phyloP scores from a whole-genome alignment of 1,140 invertebrate genomes.

The Drosophila equinoxialis region DNA sequence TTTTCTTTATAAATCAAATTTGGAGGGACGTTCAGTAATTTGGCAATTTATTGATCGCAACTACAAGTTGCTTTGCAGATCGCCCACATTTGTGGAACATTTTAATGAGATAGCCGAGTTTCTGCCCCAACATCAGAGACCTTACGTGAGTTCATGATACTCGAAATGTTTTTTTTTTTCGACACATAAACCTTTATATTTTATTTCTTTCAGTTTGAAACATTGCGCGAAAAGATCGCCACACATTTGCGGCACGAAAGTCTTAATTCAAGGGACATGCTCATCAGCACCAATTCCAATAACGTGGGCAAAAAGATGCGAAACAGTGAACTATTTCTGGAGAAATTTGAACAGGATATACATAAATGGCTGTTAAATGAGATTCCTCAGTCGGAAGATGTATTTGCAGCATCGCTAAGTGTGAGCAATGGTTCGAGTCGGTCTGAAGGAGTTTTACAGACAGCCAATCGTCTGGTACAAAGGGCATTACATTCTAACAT shows the following conservation, averaged over 20 bases:
- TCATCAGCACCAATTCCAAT: slow-evolving; percentile 52
- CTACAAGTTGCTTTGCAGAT: slow-evolving; percentile 55
- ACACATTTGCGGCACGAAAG: slow-evolving; percentile 38
- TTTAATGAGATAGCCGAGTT: slow-evolving; percentile 82
- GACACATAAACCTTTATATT: not conserved
- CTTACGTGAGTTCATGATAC: slow-evolving; percentile 27
- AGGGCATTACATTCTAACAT: slow-evolving; percentile 39
- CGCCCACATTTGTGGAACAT: slow-evolving; percentile 52
- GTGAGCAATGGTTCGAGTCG: slow-evolving; percentile 59
- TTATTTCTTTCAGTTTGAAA: slow-evolving; percentile 49
- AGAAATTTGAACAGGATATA: slow-evolving; percentile 68
- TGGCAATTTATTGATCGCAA: slow-evolving; percentile 67
- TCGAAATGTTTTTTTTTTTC: too few species aligned
- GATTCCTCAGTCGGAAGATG: slow-evolving; percentile 16
- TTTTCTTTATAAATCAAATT: slow-evolving; percentile 64
- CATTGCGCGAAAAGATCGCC: slow-evolving; percentile 53
- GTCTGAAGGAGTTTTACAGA: slow-evolving; percentile 37
- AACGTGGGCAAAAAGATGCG: slow-evolving; percentile 66
- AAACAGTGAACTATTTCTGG: slow-evolving; percentile 56
- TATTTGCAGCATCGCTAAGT: slow-evolving; percentile 56
- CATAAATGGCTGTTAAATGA: slow-evolving; percentile 65
- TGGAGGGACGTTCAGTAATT: slow-evolving; percentile 46
- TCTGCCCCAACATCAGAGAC: slow-evolving; percentile 44
- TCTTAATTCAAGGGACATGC: not conserved
- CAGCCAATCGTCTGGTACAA: slow-evolving; percentile 56